Evolutionary conservation across 2,888 invertebrate genomes (phyloP).

Genomic region (Leptodirus hochenwartii): DNA sequence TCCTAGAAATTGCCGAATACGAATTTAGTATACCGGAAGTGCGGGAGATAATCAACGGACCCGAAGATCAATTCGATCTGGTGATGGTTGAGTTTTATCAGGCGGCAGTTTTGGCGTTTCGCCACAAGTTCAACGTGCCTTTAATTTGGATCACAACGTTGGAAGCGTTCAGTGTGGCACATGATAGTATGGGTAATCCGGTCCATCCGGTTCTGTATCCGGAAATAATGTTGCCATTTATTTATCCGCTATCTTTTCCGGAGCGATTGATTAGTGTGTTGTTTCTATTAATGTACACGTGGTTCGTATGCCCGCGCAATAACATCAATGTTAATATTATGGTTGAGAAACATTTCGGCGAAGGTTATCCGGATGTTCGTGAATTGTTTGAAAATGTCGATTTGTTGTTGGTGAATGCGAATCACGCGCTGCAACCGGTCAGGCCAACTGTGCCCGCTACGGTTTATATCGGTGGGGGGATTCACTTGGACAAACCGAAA

Average conservation of each 20-base stretch:
- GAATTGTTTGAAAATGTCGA: constrained; percentile 19
- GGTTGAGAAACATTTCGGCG: constrained; percentile 18
- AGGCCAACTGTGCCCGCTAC: constrained; percentile 21
- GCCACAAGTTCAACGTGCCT: constrained; percentile 34
- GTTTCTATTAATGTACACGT: constrained; percentile 1
- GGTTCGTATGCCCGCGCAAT: neutral
- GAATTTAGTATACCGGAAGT: constrained; percentile 16
- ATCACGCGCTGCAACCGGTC: constrained; percentile 19
- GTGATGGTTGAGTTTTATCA: constrained; percentile 36
- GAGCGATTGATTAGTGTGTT: constrained; percentile 14
- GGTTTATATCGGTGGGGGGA: constrained; percentile 19
- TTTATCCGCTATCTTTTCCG: too few relatives aligned
- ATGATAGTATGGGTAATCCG: constrained; percentile 34
- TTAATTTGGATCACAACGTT: constrained; percentile 33
- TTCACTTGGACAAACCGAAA: constrained; percentile 14
- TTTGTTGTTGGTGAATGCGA: constrained; percentile 20
- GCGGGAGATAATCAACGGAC: constrained; percentile 18
- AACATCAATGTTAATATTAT: constrained; percentile 5
- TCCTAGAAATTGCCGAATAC: constrained; percentile 7
- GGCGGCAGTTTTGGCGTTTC: too few relatives aligned
- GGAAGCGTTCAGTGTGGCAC: constrained; percentile 30
- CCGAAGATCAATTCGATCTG: constrained; percentile 31
- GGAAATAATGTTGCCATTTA: constrained; percentile 29
- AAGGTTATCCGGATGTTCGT: constrained; percentile 15
- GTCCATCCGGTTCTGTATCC: constrained; percentile 33